Evolutionary conservation across 2,888 invertebrate genomes (phyloP).

Genomic region (Drosophila histrio): DNA sequence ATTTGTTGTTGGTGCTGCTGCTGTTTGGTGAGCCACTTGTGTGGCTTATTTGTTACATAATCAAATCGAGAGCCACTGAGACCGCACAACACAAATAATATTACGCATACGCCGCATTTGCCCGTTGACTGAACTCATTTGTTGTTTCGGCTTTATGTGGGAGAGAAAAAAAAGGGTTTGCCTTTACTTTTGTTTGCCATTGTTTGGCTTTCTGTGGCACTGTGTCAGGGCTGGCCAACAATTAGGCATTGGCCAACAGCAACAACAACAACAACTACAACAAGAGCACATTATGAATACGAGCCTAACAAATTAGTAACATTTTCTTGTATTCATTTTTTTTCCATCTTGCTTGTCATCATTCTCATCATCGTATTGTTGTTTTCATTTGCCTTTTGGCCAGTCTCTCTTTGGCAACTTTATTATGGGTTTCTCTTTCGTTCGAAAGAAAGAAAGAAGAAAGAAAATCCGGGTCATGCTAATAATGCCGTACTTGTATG

Average conservation of each 20-base stretch:
- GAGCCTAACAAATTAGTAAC: slow-evolving; percentile 63
- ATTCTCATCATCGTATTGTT: slow-evolving; percentile 46
- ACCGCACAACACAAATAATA: slow-evolving; percentile 64
- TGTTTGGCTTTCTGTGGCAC: slow-evolving; percentile 56
- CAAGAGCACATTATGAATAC: slow-evolving; percentile 46
- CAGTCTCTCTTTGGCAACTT: slow-evolving; percentile 60
- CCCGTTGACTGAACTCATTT: slow-evolving; percentile 56
- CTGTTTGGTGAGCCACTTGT: slow-evolving; percentile 61
- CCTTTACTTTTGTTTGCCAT: slow-evolving; percentile 48
- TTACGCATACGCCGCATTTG: slow-evolving; percentile 72
- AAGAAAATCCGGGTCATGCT: slow-evolving; percentile 59
- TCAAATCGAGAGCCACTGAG: slow-evolving; percentile 65
- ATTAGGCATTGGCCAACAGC: slow-evolving; percentile 57
- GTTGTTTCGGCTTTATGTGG: slow-evolving; percentile 31
- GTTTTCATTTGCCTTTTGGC: slow-evolving; percentile 54
- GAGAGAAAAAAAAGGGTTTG: slow-evolving; percentile 32
- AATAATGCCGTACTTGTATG: slow-evolving; percentile 48
- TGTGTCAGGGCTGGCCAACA: slow-evolving; percentile 78
- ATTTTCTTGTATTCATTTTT: slow-evolving; percentile 30
- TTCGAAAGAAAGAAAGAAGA: slow-evolving; percentile 12
- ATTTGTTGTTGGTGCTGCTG: slow-evolving; percentile 12
- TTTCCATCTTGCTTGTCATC: slow-evolving; percentile 38
- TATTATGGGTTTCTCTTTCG: slow-evolving; percentile 52
- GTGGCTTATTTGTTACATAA: slow-evolving; percentile 73
- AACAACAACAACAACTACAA: slow-evolving; percentile 14